Conservation (phyloP, 2,888 invertebrate genomes). For the Xestia rhomboidea region DNA sequence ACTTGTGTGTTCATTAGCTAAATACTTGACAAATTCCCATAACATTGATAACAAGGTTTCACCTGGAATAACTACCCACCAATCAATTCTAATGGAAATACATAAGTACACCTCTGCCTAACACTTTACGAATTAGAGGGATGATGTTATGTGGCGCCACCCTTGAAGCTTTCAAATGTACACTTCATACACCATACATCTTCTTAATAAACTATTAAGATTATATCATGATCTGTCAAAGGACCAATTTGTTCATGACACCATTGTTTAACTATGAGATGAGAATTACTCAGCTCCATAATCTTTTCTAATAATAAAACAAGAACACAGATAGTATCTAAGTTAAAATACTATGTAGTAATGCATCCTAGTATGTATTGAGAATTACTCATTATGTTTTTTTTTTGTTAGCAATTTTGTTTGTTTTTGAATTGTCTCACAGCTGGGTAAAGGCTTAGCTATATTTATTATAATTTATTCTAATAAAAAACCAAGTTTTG, state of each 20-base stretch:
- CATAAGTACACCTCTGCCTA: neutral
- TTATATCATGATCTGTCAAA: too few species aligned
- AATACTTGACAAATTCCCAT: conserved; percentile 23
- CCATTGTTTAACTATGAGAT: too few species aligned
- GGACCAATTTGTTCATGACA: too few species aligned
- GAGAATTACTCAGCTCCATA: conserved; percentile 19
- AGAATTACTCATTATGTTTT: neutral
- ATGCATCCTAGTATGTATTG: neutral
- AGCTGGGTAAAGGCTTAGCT: too few species aligned
- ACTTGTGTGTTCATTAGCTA: conserved; percentile 10
- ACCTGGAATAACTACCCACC: neutral
- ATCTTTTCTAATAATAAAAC: conserved; percentile 16
- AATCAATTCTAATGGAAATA: neutral
- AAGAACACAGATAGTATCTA: neutral
- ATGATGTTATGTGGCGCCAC: neutral
- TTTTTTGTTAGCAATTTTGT: too few species aligned
- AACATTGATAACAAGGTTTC: neutral
- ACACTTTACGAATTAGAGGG: neutral
- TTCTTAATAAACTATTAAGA: neutral
- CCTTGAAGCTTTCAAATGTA: neutral
- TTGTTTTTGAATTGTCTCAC: too few species aligned
- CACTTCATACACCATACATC: neutral
- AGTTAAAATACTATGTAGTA: neutral
- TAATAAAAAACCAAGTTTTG: too few species aligned
- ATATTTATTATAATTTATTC: too few species aligned